phyloP scores from a whole-genome alignment of 2,888 invertebrate genomes.

The Eristalinus sepulchralis region DNA sequence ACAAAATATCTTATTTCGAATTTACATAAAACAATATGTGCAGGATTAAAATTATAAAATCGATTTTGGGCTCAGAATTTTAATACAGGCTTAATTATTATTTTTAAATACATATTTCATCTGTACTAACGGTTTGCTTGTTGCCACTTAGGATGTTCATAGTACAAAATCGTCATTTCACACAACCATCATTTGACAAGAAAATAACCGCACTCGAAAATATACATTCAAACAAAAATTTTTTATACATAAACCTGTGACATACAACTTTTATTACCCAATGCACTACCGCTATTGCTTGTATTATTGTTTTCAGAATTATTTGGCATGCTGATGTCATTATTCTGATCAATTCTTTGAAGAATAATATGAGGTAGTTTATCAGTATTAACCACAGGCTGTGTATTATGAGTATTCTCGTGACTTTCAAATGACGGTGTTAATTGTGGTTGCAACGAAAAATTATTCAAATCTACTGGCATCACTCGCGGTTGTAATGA shows the following conservation, averaged over 20 bases:
- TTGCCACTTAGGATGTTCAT: neutral
- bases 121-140: constrained; percentile 13
- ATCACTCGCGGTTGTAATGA: neutral
- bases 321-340: neutral
- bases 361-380: constrained; percentile 24
- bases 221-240: neutral
- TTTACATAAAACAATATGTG: no score
- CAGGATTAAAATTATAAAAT: no score
- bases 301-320: constrained; percentile 9
- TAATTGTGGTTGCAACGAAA: constrained; percentile 10
- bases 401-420: neutral
- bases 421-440: neutral
- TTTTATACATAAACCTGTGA: neutral
- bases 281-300: constrained; percentile 16
- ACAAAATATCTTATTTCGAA: no score
- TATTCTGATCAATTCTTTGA: neutral
- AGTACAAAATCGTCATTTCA: neutral
- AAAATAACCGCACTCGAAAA: neutral
- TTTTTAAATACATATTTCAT: neutral
- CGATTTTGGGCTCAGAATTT: no score
- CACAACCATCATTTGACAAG: neutral
- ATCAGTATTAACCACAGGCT: constrained; percentile 1
- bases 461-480: constrained; percentile 39
- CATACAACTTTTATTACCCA: constrained; percentile 7
- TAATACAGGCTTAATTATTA: neutral